A percentile compares a stretch with the other conserved stretches of the same genome.
phyloP scores from a whole-genome alignment of 2,797 vertebrate genomes.

The Lithobates pipiens region DNA sequence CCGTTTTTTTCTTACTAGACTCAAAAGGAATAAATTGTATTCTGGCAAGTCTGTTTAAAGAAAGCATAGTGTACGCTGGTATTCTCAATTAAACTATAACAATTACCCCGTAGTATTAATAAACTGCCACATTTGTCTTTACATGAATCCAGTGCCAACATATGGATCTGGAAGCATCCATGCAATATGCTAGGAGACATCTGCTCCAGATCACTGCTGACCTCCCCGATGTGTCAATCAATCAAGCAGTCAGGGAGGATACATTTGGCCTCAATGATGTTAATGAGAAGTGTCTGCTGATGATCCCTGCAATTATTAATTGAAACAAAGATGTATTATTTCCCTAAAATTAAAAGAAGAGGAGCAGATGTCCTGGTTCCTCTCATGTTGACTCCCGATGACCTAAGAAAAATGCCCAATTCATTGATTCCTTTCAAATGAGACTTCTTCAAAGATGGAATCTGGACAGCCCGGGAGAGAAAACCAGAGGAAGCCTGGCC shows the following conservation, averaged over 20 bases:
- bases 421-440: background rate
- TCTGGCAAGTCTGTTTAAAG: too few species aligned
- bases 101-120: background rate
- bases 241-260: background rate
- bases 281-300: conserved; percentile 16
- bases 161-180: too few species aligned
- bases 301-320: conserved; percentile 1
- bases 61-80: too few species aligned
- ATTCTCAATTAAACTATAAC: background rate
- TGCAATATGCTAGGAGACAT: background rate
- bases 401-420: background rate
- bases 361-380: background rate
- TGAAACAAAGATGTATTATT: background rate
- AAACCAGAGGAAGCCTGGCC: background rate
- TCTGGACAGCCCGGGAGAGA: background rate
- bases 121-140: background rate
- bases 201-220: background rate
- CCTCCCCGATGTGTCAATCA: background rate
- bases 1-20: too few species aligned
- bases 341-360: background rate
- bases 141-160: background rate
- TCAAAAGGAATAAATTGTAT: too few species aligned
- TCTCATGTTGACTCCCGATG: background rate
- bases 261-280: conserved; percentile 17
- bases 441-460: background rate